A percentile compares a stretch with the other conserved stretches of the same genome.
Evolutionary conservation across 1,140 invertebrate species (phyloP).

Genomic region (Cydia fagiglandana): DNA sequence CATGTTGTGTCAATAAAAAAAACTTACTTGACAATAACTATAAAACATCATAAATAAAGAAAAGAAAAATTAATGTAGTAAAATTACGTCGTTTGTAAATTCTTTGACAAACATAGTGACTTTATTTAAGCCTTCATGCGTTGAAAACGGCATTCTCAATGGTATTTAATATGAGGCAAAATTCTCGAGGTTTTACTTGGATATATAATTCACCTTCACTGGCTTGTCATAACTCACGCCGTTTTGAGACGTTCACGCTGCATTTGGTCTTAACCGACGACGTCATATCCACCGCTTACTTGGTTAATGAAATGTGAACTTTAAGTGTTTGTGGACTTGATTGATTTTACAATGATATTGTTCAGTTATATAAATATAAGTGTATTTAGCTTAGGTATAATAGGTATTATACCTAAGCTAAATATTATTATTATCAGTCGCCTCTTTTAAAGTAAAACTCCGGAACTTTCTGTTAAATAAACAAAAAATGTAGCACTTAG

Average conservation of each 20-base stretch:
- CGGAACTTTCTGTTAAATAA: too few relatives aligned
- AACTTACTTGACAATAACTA: too few relatives aligned
- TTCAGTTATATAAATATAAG: neutral
- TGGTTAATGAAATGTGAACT: neutral
- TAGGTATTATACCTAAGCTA: too few relatives aligned
- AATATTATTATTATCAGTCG: too few relatives aligned
- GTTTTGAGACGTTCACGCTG: constrained; percentile 9
- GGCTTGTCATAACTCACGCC: constrained; percentile 21
- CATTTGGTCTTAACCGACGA: constrained; percentile 5
- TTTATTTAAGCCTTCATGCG: too few relatives aligned
- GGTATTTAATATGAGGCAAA: constrained; percentile 17
- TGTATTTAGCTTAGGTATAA: neutral
- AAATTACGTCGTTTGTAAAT: too few relatives aligned
- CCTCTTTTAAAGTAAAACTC: too few relatives aligned
- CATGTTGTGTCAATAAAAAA: too few relatives aligned
- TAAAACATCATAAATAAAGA: too few relatives aligned
- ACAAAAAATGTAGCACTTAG: too few relatives aligned
- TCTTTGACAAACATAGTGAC: too few relatives aligned
- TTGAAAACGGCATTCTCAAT: neutral
- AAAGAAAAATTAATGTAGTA: too few relatives aligned
- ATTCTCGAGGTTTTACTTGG: neutral
- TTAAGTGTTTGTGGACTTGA: neutral
- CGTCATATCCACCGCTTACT: neutral
- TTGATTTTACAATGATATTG: neutral
- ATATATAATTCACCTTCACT: constrained; percentile 23